Conservation (phyloP, 1,140 invertebrate species). For the Drosophila truncata region DNA sequence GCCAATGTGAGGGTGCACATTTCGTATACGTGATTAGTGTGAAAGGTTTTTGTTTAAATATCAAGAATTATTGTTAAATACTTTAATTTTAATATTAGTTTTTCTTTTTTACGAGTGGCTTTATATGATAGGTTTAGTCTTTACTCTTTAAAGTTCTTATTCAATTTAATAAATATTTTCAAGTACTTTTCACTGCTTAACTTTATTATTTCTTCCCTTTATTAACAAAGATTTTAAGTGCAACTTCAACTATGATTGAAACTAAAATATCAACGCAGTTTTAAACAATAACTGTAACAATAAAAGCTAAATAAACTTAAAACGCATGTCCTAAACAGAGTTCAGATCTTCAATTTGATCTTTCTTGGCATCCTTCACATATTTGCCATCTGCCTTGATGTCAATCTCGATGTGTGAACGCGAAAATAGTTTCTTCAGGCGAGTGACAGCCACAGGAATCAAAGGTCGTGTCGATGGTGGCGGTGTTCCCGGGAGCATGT, state of each 20-base stretch:
- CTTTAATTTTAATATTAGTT: no score
- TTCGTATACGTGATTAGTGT: neutral
- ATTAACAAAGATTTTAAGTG: conserved; percentile 15
- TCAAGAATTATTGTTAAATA: neutral
- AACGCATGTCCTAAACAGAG: neutral
- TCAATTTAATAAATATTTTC: no score
- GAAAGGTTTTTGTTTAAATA: neutral
- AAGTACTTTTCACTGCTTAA: neutral
- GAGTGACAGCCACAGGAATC: conserved; percentile 39
- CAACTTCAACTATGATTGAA: conserved; percentile 2
- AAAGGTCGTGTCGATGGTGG: conserved; percentile 25
- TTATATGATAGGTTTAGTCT: no score
- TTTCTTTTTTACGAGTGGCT: neutral
- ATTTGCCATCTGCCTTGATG: neutral
- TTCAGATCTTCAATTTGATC: no score
- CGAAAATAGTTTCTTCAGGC: conserved; percentile 38
- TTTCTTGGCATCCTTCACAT: neutral
- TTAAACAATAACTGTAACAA: conserved; percentile 2
- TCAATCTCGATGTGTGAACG: neutral
- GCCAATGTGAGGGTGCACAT: conserved; percentile 11
- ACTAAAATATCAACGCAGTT: neutral
- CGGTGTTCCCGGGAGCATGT: conserved; percentile 65
- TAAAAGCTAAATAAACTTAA: neutral
- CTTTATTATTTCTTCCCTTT: neutral
- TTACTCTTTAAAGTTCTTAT: no score